Percentiles rank a stretch among this genome's conserved stretches.
These are phyloP conservation scores for Bombus picipes DNA, from an alignment of 1,140 invertebrate species.

Conservation along the genomic window DNA sequence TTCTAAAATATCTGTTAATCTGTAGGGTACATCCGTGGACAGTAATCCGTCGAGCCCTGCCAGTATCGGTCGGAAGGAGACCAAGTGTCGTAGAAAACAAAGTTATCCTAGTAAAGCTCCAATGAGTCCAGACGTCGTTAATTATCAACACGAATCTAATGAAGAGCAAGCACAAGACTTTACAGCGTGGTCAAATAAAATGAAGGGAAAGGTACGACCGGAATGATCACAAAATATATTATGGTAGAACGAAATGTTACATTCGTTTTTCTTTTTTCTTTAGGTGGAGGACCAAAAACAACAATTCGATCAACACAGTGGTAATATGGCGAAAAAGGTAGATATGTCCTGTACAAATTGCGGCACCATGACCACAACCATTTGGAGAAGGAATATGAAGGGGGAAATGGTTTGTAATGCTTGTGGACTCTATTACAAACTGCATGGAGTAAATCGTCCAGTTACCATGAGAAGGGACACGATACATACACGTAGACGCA, in stretches of 20 bases:
- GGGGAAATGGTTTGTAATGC: slow-evolving; percentile 98
- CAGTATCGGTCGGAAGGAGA: slow-evolving; percentile 80
- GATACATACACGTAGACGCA: slow-evolving; percentile 96
- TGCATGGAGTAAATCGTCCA: slow-evolving; percentile 95
- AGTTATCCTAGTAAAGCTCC: slow-evolving; percentile 88
- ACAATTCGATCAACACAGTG: slow-evolving; percentile 76
- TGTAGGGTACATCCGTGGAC: slow-evolving; percentile 79
- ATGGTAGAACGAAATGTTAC: not conserved
- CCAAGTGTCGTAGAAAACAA: slow-evolving; percentile 87
- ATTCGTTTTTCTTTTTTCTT: not conserved
- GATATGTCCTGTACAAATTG: slow-evolving; percentile 92
- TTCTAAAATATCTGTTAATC: slow-evolving; percentile 1
- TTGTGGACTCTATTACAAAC: slow-evolving; percentile 96
- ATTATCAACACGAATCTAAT: slow-evolving; percentile 78
- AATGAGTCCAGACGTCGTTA: slow-evolving; percentile 80
- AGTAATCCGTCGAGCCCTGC: slow-evolving; percentile 82
- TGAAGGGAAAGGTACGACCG: slow-evolving; percentile 73
- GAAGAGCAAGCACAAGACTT: slow-evolving; percentile 81
- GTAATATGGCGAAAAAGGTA: slow-evolving; percentile 81
- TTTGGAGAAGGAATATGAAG: slow-evolving; percentile 94
- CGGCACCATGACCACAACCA: slow-evolving; percentile 94
- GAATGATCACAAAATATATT: not conserved
- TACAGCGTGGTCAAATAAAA: slow-evolving; percentile 79
- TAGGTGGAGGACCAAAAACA: slow-evolving; percentile 77
- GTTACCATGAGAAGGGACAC: slow-evolving; percentile 98